Conservation (phyloP, 2,797 vertebrate genomes). For the Columba guinea region DNA sequence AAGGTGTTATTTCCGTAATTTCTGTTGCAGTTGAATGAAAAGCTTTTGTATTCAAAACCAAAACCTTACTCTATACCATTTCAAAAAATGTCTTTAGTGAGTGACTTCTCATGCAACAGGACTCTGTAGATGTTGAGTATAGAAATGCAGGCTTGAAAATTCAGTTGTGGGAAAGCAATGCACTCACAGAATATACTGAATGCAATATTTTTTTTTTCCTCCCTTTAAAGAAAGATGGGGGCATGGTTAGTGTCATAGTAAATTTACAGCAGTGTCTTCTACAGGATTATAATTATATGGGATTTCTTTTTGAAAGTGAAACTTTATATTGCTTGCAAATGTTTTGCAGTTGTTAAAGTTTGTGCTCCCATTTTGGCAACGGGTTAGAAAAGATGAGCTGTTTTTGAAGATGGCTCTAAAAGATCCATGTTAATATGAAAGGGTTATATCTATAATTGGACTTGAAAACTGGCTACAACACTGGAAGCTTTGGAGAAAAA, state of each 20-base stretch:
- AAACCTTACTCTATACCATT: neutral
- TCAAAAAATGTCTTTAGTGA: neutral
- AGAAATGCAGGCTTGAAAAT: neutral
- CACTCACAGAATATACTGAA: neutral
- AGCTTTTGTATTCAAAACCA: neutral
- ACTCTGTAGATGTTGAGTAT: neutral
- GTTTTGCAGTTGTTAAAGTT: neutral
- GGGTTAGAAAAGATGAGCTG: neutral
- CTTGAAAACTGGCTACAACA: neutral
- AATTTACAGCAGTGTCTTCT: neutral
- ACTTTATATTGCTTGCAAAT: neutral
- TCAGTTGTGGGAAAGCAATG: neutral
- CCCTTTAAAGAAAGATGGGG: neutral
- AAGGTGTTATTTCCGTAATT: neutral
- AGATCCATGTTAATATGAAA: neutral
- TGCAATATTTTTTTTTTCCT: fast-evolving
- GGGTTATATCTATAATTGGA: neutral
- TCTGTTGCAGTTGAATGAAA: neutral
- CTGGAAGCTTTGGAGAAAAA: neutral
- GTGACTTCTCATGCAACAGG: neutral
- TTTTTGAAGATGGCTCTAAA: neutral
- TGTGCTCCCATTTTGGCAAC: neutral
- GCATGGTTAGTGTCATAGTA: neutral
- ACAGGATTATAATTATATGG: neutral
- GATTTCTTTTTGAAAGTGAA: neutral